Conservation (phyloP, 2,797 vertebrate genomes). For the Philypnodon macrostomus region DNA sequence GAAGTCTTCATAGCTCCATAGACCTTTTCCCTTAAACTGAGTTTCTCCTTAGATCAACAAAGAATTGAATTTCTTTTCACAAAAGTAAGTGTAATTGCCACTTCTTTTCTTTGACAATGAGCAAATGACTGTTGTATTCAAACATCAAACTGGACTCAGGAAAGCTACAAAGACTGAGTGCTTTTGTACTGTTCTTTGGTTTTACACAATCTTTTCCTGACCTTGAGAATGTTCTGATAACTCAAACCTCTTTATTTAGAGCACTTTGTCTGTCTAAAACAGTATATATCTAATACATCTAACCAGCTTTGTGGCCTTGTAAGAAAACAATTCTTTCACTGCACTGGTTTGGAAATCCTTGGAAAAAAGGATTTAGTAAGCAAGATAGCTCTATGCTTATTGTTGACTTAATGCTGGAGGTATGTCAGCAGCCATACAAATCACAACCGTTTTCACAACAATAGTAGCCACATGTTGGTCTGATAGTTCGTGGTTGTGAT, state of each 20-base stretch:
- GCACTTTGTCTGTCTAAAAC: not conserved
- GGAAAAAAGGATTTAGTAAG: not conserved
- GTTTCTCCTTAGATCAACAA: not conserved
- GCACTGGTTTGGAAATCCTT: not conserved
- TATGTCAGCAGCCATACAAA: slow-evolving; percentile 6
- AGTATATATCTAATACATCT: too few relatives aligned
- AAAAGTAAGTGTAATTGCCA: not conserved
- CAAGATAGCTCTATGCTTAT: too few relatives aligned
- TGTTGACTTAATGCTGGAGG: too few relatives aligned
- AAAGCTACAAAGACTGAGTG: slow-evolving; percentile 2
- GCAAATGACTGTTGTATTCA: slow-evolving; percentile 1
- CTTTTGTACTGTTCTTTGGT: slow-evolving; percentile 1
- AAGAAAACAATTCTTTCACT: not conserved
- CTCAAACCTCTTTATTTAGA: not conserved
- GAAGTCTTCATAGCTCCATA: too few relatives aligned
- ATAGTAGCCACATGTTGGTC: slow-evolving; percentile 4
- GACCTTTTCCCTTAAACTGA: too few relatives aligned
- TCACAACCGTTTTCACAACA: slow-evolving; percentile 8
- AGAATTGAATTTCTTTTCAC: not conserved
- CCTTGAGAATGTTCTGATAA: slow-evolving; percentile 2
- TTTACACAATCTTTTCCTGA: not conserved
- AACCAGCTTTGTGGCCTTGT: not conserved
- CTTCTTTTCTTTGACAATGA: not conserved
- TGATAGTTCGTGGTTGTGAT: slow-evolving; percentile 28
- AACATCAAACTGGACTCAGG: not conserved